These are phyloP conservation scores for Troides aeacus DNA, from an alignment of 2,888 invertebrate species.

Conservation along the genomic window DNA sequence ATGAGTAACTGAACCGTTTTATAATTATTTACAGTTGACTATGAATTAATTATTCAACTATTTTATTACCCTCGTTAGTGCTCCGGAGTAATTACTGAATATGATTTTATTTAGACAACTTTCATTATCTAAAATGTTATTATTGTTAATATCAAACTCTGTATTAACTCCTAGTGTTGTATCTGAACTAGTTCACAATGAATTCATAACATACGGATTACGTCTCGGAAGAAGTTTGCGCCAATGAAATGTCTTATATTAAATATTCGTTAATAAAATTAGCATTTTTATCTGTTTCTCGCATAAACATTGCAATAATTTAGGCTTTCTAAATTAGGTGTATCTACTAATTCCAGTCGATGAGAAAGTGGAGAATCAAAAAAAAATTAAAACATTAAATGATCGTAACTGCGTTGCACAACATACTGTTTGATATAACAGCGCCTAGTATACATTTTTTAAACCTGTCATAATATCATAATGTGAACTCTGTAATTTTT, in stretches of 20 bases:
- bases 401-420: not conserved
- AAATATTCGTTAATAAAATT: constrained; percentile 2
- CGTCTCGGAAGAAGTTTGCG: not conserved
- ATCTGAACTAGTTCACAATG: not conserved
- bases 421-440: not conserved
- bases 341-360: not conserved
- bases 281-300: not conserved
- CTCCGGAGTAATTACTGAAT: constrained; percentile 13
- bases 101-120: constrained; percentile 11
- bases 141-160: not conserved
- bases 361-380: not conserved
- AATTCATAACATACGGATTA: not conserved
- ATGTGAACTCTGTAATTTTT: too few species aligned
- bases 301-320: not conserved
- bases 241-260: not conserved
- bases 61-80: constrained; percentile 23
- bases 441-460: too few species aligned
- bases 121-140: constrained; percentile 5
- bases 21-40: constrained; percentile 65
- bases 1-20: constrained; percentile 70
- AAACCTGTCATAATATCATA: too few species aligned
- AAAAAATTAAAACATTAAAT: not conserved
- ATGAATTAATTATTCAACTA: constrained; percentile 41
- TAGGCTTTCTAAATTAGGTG: not conserved
- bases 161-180: not conserved